Base-by-base conservation (phyloP, 2,888 invertebrate species). In the Linnaemya vulpina region DNA sequence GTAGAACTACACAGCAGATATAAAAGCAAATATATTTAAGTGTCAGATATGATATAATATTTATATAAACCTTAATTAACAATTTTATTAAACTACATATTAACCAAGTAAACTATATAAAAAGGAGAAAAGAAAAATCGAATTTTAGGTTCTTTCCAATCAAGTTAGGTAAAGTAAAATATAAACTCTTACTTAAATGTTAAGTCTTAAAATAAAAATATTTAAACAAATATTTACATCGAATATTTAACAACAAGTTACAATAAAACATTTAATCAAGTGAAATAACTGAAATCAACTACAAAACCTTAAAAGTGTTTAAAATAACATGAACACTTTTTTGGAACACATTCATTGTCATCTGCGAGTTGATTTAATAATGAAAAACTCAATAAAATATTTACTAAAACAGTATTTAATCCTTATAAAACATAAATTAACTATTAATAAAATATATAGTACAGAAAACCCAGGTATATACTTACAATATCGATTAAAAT, bases 91-190 rank as follows among this genome's bases (percentile, higher is more conserved):
- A 46, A 30, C 30, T 15, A 71, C 30, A 25, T 58, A 71, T 46
- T 43, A 63, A 63, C 13, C 35, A 75, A 38, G 9, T 74, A 43
- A 58, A 70, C 10, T 2, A 35, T 46, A 46, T 60, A 46, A 46
- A 62, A 35, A n/a, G 73, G 15, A 62, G 11, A 30, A 5, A 30
- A 30, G 5, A 30, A 62, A 62, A 77, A 60, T 68, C 60, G 20
- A 46, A 71, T 71, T 78, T 71, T 70, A 78, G 78, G 78, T 46
- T 71, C 78, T 78, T 78, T 78, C 71, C 70, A 78, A 78, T 62
- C 9, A 78, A 53, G 40, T 77, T 22, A 68, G 58, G 15, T 35
- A 17, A 55, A 43, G 15, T 22, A 40, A 76, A 63, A 53, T 40
- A 13, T 30, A 55, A 55, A 55, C 2, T 25, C 13, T 40, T 25